Evolutionary conservation across 2,113 vertebrate genomes (phyloP), one percentile per base, ranked within the genome.

Genomic region (Rhynchomys soricoides): DNA sequence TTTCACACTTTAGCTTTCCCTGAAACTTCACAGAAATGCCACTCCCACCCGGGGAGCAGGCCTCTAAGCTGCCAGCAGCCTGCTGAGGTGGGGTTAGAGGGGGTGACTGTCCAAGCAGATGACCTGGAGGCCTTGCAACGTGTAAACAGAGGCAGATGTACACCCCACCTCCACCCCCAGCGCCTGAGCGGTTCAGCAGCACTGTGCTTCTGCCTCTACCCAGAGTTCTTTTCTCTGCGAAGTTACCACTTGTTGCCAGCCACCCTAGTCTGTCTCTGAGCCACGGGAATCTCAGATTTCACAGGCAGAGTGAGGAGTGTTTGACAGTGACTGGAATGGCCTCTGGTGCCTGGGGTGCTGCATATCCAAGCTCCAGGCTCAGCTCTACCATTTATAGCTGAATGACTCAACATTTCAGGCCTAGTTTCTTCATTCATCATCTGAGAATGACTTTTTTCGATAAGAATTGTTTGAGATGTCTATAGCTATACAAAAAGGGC

Each of bases 341-440:
- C 11, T 43, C 2, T 11, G 12, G 12, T 2, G 21, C 22, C 59
- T 22, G 19, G 37, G 16, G 3, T 75, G n/a, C 8, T 66, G 81
- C 37, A 74, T 10, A 66, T 31, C 34, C 52, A 17, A 5, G 11
- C 79, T 95, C 75, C 89, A 92, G 78, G 55, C 3, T 11, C 78
- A 37, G 6, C 10, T 43, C 22, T 31, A 50, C 40, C 57, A 1
- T 3, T 92, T 48, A 55, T 2, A 87, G 34, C 2, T 26, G 1
- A 62, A 40, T 29, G 66, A 37, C 13, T 40, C 86, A 77, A 68
- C 34, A 13, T 77, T 55, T 86, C 26, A 15, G 31, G 29, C 68
- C 77, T 43, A 3, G 16, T 87, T 75, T 71, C 83, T 91, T 95
- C 62, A 91, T 59, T 93, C 34, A 52, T 40, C 81, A 93, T 74